Evolutionary conservation across 2,797 vertebrate species (phyloP), one percentile per base, ranked within the genome.

Genomic region (Margarornis squamiger): DNA sequence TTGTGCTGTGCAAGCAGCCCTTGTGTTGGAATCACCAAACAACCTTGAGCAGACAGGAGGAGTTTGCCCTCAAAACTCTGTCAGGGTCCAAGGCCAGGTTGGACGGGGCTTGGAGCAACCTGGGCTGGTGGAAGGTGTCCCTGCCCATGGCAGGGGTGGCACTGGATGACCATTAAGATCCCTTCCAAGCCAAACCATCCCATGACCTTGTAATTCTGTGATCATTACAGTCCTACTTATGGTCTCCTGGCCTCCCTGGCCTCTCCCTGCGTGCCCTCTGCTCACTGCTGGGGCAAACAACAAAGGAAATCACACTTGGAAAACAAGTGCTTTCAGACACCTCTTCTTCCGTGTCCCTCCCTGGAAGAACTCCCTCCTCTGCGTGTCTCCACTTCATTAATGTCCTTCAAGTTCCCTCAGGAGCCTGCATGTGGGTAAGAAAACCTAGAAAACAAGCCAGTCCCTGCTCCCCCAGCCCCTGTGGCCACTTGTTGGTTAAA

Each of bases 381-480:
- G 29, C 16, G 10, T 19, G 5, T 18, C 32, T 74, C 30, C 17
- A 20, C 17, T 67, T n/a, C 16, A 17, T 45, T 21, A 36, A 21
- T 22, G n/a, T 6, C 34, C 38, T n/a, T 67, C 8, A 52, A 59
- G 2, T 70, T 73, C 57, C 32, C 32, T 55, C 57, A 27, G 48
- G 19, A 73, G 7, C 72, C 66, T 19, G 14, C 23, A 21, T 30
- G 13, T 43, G 10, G 21, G 23, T 43, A 24, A 63, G 54, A 52
- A 86, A 9, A 46, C 6, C 11, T 34, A 51, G 66, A 51, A 78
- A 58, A 75, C 10, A 65, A 59, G 41, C 2, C 0, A 0, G 36
- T 3, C 8, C 4, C 9, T 74, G n/a, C 22, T 59, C 6, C 15
- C 10, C 32, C n/a, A 29, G 29, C n/a, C 12, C 32, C 0, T n/a